Base-by-base conservation (phyloP, 2,797 vertebrate species). In the Myoxocephalus aenaeus region DNA sequence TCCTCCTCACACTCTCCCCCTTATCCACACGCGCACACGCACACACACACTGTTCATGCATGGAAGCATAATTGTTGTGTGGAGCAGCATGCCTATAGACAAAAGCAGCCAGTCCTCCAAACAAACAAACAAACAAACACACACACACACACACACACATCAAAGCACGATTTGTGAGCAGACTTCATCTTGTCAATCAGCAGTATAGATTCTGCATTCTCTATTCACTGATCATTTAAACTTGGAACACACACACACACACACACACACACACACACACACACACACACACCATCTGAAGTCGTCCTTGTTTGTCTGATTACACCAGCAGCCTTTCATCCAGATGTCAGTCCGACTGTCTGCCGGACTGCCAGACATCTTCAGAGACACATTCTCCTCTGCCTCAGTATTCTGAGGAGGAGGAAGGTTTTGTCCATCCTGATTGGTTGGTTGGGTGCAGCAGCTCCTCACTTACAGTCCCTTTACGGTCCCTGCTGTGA, bases 21-120 rank as follows among this genome's bases (percentile, higher is more conserved):
- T 17, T 27, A 36, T 27, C 17, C 81, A 64, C 73, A 81, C 70
- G 46, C 70, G 75, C 83, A 70, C 75, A 80, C 74, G 65, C 51
- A 65, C 70, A 71, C 57, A 76, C 44, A 54, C 13, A 18, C 0
- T 42, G 59, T 73, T 74, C 75, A 88, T 67, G 84, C 86, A 90
- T 83, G 86, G 82, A 40, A 57, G 58, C 80, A 42, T 79, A 74
- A 87, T 90, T 78, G 73, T 85, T 80, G 88, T 81, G 83, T 81
- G 72, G 85, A 79, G 85, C 81, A 83, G 79, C 88, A 86, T 90
- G 90, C 91, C 87, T 82, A 91, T 86, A 82, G 77, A 87, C 73
- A 79, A 70, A 84, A 74, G 71, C 68, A 81, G 77, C 72, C 87
- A 74, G 34, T 38, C 42, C 1, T 27, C 51, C 15, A 36, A 20